Evolutionary conservation across 2,113 vertebrate genomes (phyloP).

Genomic region (Benitochromis conjunctus): DNA sequence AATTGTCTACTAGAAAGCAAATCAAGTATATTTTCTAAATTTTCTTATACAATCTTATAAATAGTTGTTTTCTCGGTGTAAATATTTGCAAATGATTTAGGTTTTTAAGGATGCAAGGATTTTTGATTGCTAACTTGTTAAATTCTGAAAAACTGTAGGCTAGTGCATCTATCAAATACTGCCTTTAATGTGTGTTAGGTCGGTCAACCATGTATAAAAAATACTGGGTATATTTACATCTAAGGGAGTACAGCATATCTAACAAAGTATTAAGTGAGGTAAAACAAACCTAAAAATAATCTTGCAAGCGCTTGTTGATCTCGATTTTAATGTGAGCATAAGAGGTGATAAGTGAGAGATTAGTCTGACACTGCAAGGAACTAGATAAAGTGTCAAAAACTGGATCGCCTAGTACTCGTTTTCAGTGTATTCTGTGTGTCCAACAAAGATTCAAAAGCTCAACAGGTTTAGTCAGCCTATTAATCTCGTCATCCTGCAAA

Average conservation of each 20-base stretch:
- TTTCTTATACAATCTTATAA: neutral
- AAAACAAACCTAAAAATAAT: neutral
- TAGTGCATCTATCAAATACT: neutral
- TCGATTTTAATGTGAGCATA: neutral
- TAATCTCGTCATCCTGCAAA: conserved; percentile 12
- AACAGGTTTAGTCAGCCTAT: conserved; percentile 22
- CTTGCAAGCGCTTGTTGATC: conserved; percentile 15
- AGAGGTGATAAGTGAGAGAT: neutral
- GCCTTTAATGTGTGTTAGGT: neutral
- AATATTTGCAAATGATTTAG: neutral
- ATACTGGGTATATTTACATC: neutral
- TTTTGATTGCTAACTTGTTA: neutral
- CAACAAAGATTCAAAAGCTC: neutral
- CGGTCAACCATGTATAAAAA: neutral
- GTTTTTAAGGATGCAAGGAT: neutral
- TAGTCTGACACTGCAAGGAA: neutral
- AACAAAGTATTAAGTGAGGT: neutral
- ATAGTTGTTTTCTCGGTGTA: neutral
- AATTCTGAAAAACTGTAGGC: neutral
- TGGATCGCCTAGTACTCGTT: neutral
- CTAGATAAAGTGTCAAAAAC: conserved; percentile 24
- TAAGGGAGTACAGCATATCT: neutral
- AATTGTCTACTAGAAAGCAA: neutral
- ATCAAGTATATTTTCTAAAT: neutral
- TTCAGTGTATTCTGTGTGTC: neutral